Conservation (phyloP, 2,888 invertebrate species). For the Neoaliturus tenellus region DNA sequence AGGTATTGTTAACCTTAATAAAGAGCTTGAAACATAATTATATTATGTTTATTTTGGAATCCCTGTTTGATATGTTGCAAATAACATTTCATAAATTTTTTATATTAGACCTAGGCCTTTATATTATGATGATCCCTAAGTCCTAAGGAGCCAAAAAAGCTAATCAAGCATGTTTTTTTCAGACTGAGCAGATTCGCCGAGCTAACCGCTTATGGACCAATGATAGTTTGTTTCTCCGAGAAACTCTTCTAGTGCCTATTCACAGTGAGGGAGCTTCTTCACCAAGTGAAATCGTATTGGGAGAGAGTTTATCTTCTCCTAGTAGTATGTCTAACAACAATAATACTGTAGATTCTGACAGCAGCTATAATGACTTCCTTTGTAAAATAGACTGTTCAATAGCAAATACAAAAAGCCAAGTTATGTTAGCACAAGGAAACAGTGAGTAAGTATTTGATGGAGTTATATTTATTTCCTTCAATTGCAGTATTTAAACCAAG, state of each 20-base stretch:
- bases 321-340: conserved; percentile 60
- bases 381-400: conserved; percentile 90
- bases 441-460: conserved; percentile 86
- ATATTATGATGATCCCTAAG: too few relatives aligned
- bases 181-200: conserved; percentile 96
- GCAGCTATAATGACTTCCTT: conserved; percentile 87
- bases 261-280: conserved; percentile 79
- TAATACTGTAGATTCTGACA: conserved; percentile 72
- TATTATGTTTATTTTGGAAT: too few relatives aligned
- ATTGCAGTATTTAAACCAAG: too few relatives aligned
- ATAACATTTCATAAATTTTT: too few relatives aligned
- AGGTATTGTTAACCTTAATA: too few relatives aligned
- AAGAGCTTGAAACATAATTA: too few relatives aligned
- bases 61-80: too few relatives aligned
- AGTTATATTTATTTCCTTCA: too few relatives aligned
- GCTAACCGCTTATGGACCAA: conserved; percentile 94
- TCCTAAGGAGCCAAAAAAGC: too few relatives aligned
- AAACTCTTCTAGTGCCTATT: conserved; percentile 91
- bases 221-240: conserved; percentile 94
- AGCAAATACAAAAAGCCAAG: conserved; percentile 89
- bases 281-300: conserved; percentile 61
- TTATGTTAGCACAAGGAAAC: conserved; percentile 85
- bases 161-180: conserved; percentile 70
- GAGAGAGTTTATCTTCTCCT: conserved; percentile 68
- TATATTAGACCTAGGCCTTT: too few relatives aligned